phyloP scores from a whole-genome alignment of 2,888 invertebrate genomes.

The Coremacera marginata region DNA sequence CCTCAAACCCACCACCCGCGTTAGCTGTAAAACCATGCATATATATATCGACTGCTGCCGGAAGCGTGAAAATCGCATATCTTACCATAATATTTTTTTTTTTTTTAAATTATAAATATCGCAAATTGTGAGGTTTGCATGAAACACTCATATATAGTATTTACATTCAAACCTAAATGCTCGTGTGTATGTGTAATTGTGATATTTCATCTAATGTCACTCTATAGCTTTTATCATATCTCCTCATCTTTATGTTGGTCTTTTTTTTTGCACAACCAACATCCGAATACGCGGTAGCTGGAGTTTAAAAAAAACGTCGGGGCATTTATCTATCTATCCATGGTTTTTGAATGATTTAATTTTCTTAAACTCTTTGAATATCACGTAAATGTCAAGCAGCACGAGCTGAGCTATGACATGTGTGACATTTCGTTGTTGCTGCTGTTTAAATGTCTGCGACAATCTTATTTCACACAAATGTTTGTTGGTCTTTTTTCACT shows the following conservation, averaged over 20 bases:
- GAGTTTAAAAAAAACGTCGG: no score
- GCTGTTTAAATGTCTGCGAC: background rate
- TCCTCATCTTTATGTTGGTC: no score
- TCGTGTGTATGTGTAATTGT: background rate
- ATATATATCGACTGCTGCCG: conserved; percentile 54
- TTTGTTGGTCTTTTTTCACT: background rate
- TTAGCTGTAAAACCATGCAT: background rate
- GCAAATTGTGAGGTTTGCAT: background rate
- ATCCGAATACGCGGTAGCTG: no score
- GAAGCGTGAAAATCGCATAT: conserved; percentile 62
- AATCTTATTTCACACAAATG: background rate
- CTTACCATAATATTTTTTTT: conserved; percentile 28
- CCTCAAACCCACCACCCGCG: background rate
- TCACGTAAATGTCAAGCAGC: conserved; percentile 21
- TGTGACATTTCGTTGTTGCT: background rate
- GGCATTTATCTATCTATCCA: conserved; percentile 1
- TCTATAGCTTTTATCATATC: no score
- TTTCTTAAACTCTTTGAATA: conserved; percentile 29
- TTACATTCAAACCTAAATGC: background rate
- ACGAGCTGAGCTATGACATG: conserved; percentile 20
- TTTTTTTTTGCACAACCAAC: no score
- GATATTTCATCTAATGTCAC: background rate
- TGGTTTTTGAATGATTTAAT: conserved; percentile 28
- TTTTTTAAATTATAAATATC: conserved; percentile 25
- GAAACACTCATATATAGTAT: background rate